A percentile compares a stretch with the other conserved stretches of the same genome.
Evolutionary conservation across 2,888 invertebrate genomes (phyloP).

Genomic region (Stegana nigrithorax): DNA sequence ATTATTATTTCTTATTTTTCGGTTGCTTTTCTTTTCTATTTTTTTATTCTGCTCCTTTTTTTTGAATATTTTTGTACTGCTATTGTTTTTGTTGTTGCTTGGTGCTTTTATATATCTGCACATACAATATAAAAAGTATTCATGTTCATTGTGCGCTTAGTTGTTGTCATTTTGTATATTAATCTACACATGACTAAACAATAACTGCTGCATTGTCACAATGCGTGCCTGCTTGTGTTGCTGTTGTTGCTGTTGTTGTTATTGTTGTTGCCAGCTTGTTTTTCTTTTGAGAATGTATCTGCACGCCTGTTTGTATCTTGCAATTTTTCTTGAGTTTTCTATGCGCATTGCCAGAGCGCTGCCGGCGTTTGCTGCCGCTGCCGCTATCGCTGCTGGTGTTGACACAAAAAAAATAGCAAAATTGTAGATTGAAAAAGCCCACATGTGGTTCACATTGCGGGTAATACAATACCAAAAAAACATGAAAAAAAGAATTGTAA

Average conservation of each 20-base stretch:
- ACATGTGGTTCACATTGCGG: slow-evolving; percentile 17
- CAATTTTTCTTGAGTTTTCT: slow-evolving; percentile 16
- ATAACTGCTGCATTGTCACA: slow-evolving; percentile 17
- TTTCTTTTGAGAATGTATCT: too few relatives aligned
- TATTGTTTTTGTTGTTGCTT: background rate
- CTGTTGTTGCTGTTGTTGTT: background rate
- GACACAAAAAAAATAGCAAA: slow-evolving; percentile 12
- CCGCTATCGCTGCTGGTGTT: background rate
- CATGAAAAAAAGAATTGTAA: background rate
- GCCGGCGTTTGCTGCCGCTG: background rate
- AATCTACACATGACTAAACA: slow-evolving; percentile 20
- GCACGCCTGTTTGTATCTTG: background rate
- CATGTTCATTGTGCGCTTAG: background rate
- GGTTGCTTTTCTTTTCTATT: background rate
- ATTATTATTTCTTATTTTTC: background rate
- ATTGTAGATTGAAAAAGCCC: slow-evolving; percentile 17
- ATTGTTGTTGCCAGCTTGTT: too few relatives aligned
- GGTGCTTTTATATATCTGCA: background rate
- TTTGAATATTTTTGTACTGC: background rate
- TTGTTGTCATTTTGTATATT: slow-evolving; percentile 17
- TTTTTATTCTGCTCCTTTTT: background rate
- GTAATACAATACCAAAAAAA: slow-evolving; percentile 1
- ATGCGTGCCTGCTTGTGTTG: background rate
- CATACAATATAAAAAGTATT: slow-evolving; percentile 9
- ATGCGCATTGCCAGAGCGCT: background rate